Evolutionary conservation across 2,113 vertebrate species (phyloP).

Genomic region (Cepphus grylle): DNA sequence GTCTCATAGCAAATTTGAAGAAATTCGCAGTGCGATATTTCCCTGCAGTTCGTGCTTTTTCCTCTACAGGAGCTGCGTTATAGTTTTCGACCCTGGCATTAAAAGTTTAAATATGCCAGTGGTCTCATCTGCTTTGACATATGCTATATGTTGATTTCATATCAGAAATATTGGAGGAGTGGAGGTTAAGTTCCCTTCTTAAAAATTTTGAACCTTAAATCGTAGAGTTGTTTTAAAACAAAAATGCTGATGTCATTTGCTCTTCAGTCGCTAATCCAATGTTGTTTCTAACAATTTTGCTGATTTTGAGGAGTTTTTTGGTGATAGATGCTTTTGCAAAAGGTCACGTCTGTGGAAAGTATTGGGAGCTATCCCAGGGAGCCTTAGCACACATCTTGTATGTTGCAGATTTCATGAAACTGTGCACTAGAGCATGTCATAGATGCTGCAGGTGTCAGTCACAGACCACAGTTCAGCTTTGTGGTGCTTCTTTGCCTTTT

Average conservation of each 20-base stretch:
- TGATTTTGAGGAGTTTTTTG: neutral
- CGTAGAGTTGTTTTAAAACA: neutral
- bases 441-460: slow-evolving; percentile 18
- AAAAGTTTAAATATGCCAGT: neutral
- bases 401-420: neutral
- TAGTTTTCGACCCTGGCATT: neutral
- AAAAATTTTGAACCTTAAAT: neutral
- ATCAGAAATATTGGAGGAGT: neutral
- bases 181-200: neutral
- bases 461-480: neutral
- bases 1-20: neutral
- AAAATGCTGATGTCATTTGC: neutral
- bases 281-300: neutral
- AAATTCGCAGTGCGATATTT: neutral
- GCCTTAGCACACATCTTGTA: neutral
- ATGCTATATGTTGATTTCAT: neutral
- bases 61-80: neutral
- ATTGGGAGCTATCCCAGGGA: neutral
- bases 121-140: neutral
- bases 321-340: neutral
- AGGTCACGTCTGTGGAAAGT: neutral
- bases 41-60: neutral
- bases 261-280: neutral
- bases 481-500: neutral
- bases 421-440: neutral